These are phyloP conservation scores for Anniella stebbinsi DNA, from an alignment of 2,797 vertebrate species.

Conservation along the genomic window DNA sequence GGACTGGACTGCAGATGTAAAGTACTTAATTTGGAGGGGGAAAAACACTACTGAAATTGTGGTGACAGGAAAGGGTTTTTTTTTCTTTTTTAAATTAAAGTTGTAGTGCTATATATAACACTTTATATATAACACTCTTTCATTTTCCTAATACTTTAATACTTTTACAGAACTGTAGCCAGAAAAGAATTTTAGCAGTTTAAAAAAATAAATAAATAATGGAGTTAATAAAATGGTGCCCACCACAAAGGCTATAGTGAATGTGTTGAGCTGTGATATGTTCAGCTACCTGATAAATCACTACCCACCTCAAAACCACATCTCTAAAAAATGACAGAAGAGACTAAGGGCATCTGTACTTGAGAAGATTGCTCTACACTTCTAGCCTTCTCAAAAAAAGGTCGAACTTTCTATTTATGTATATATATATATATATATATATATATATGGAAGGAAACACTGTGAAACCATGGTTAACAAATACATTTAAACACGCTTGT, in stretches of 20 bases:
- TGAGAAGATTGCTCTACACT: not conserved
- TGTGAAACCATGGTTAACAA: not conserved
- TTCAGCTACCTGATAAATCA: not conserved
- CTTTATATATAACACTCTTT: not conserved
- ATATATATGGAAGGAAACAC: too few species aligned
- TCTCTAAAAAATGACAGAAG: not conserved
- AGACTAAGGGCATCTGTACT: not conserved
- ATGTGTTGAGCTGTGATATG: not conserved
- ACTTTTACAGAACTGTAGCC: not conserved
- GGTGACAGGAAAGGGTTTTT: not conserved
- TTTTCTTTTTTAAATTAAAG: not conserved
- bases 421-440: too few species aligned
- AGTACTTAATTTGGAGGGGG: not conserved
- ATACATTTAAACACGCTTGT: too few species aligned
- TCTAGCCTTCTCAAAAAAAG: not conserved
- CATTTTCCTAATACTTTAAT: not conserved
- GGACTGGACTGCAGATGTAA: not conserved
- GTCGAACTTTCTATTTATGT: not conserved
- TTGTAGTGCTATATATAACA: not conserved
- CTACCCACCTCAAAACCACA: not conserved
- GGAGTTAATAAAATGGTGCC: not conserved
- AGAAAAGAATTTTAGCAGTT: not conserved
- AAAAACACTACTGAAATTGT: not conserved
- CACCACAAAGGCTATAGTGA: not conserved
- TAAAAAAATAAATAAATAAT: not conserved